These are phyloP conservation scores for Picathartes gymnocephalus DNA, from an alignment of 2,113 vertebrate genomes.

Conservation along the genomic window DNA sequence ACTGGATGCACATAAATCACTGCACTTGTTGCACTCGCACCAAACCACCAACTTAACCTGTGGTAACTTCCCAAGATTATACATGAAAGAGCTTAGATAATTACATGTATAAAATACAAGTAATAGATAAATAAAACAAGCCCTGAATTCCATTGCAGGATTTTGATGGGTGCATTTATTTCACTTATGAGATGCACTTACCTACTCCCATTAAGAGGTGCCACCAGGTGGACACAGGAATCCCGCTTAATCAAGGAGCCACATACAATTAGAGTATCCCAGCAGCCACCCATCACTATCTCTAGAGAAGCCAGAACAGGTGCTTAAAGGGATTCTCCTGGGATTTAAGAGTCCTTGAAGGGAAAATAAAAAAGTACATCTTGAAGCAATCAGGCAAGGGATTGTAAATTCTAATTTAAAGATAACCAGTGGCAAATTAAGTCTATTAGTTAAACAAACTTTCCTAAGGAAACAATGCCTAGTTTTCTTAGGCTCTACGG, in stretches of 20 bases:
- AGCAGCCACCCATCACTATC: not conserved
- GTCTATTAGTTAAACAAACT: constrained; percentile 31
- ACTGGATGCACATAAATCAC: not conserved
- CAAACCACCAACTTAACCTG: not conserved
- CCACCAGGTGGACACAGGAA: not conserved
- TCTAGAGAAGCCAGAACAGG: constrained; percentile 13
- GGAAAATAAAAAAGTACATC: not conserved
- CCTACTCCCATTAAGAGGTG: not conserved
- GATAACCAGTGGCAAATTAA: constrained; percentile 45
- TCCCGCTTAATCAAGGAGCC: not conserved
- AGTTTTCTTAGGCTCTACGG: not conserved
- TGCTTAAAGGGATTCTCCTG: constrained; percentile 15
- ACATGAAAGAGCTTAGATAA: not conserved
- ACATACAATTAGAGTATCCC: not conserved
- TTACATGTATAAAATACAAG: not conserved
- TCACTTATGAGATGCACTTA: not conserved
- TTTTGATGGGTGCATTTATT: not conserved
- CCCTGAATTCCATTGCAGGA: not conserved
- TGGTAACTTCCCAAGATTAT: not conserved
- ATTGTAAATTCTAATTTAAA: constrained; percentile 41
- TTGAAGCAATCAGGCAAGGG: constrained; percentile 60
- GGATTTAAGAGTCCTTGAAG: constrained; percentile 7
- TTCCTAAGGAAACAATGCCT: not conserved
- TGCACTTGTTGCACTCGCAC: not conserved
- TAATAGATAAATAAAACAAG: not conserved